Evolutionary conservation across 2,113 vertebrate species (phyloP).

Genomic region (Mesocricetus auratus): DNA sequence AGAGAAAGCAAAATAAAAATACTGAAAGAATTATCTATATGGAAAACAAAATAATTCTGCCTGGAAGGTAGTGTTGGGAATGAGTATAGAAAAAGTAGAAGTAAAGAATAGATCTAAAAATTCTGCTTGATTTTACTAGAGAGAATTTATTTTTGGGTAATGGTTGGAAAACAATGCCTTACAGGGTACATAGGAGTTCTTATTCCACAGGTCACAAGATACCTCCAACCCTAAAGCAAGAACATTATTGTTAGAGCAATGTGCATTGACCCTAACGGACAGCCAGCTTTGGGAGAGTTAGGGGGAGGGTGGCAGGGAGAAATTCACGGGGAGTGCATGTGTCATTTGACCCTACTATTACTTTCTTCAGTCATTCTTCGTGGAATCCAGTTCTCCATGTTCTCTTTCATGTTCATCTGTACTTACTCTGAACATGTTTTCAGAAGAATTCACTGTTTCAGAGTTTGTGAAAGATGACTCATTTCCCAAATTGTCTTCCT

Average conservation of each 20-base stretch:
- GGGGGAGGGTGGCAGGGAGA: background rate
- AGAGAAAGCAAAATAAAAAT: conserved; percentile 24
- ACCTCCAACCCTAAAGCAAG: background rate
- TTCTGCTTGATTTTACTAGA: background rate
- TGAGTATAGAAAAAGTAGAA: background rate
- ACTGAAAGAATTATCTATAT: background rate
- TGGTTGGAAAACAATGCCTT: background rate
- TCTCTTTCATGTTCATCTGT: background rate
- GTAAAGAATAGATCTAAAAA: background rate
- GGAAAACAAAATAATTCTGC: conserved; percentile 8
- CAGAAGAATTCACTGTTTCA: background rate
- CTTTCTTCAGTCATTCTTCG: background rate
- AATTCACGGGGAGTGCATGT: background rate
- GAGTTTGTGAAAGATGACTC: background rate
- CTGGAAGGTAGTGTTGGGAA: background rate
- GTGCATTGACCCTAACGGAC: background rate
- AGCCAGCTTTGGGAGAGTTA: background rate
- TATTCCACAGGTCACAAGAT: background rate
- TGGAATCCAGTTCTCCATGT: background rate
- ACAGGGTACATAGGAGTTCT: background rate
- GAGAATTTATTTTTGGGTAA: background rate
- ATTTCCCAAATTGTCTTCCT: background rate
- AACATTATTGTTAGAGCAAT: background rate
- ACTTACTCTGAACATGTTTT: background rate
- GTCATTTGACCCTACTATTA: background rate